Base-by-base conservation (phyloP, 53 echinoderm and acorn worm species). In the Paracentrotus lividus region DNA sequence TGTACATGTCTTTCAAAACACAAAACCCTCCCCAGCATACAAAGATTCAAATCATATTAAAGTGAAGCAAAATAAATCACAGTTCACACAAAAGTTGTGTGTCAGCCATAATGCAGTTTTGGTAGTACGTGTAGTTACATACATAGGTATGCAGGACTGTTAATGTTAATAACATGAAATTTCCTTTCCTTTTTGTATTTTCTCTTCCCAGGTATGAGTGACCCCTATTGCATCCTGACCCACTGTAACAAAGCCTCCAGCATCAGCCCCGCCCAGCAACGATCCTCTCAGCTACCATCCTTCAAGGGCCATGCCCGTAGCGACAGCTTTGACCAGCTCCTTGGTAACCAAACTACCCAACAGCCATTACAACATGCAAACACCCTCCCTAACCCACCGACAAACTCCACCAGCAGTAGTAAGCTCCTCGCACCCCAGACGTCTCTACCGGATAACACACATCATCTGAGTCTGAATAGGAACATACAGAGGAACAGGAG, bases 201-300 rank as follows among this genome's bases (percentile, higher is more conserved):
- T 38, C 23, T 36, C 24, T 13, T 45, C 0, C 27, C 67, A 98
- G 98, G 98, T 29, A 49, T 95, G 91, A 98, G 98, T 91, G 98
- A 98, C 67, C 98, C 98, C 7, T 98, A 98, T 94, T 98, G 97
- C 57, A 88, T 98, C 85, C 90, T 98, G 88, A 96, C 98, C 32
- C 69, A 97, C 10, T 95, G 96, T 55, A 93, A 90, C 42, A 95
- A 94, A 60, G 21, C 55, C 5, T 77, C 43, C 36, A 56, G 38
- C 15, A 78, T 55, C 92, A 38, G 40, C 78, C 75, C 91, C 7
- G 5, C 47, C 51, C 91, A 68, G 49, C 76, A 72, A 24, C 53
- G 40, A 52, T 27, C 66, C 65, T 36, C 16, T 4, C 76, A 15
- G 29, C 49, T 29, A 31, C 91, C n/a, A 12, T 49, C 49, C 29